phyloP scores from a whole-genome alignment of 2,888 invertebrate genomes.

The Aplocera efformata region DNA sequence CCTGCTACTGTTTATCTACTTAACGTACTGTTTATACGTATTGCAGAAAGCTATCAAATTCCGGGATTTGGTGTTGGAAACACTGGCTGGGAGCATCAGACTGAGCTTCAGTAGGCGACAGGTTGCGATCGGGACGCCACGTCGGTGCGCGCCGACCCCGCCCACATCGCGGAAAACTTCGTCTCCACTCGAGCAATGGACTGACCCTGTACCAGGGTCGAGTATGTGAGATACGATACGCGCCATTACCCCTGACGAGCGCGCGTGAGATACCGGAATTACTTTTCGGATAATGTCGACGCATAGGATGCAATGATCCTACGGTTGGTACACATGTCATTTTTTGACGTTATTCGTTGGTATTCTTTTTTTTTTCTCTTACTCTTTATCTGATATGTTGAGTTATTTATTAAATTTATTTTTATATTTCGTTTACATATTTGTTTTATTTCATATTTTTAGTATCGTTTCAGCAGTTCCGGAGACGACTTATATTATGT shows the following conservation, averaged over 20 bases:
- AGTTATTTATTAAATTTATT: too few relatives aligned
- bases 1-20: too few relatives aligned
- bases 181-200: constrained; percentile 49
- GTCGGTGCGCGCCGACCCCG: constrained; percentile 4
- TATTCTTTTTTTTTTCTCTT: too few relatives aligned
- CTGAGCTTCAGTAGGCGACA: constrained; percentile 12
- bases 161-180: constrained; percentile 31
- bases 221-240: constrained; percentile 46
- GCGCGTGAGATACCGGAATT: constrained; percentile 8
- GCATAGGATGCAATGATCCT: constrained; percentile 12
- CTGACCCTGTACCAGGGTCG: constrained; percentile 42
- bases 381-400: too few relatives aligned
- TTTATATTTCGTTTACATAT: too few relatives aligned
- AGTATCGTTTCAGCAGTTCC: too few relatives aligned
- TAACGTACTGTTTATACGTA: too few relatives aligned
- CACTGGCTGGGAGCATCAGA: constrained; percentile 6
- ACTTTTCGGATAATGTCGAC: constrained; percentile 9
- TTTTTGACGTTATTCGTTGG: too few relatives aligned
- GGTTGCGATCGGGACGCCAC: constrained; percentile 9
- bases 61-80: not conserved
- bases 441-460: too few relatives aligned
- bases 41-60: too few relatives aligned
- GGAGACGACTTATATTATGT: too few relatives aligned
- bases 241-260: constrained; percentile 6
- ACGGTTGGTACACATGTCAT: constrained; percentile 7